phyloP scores from a whole-genome alignment of 2,113 vertebrate genomes.

The Serinus canaria region DNA sequence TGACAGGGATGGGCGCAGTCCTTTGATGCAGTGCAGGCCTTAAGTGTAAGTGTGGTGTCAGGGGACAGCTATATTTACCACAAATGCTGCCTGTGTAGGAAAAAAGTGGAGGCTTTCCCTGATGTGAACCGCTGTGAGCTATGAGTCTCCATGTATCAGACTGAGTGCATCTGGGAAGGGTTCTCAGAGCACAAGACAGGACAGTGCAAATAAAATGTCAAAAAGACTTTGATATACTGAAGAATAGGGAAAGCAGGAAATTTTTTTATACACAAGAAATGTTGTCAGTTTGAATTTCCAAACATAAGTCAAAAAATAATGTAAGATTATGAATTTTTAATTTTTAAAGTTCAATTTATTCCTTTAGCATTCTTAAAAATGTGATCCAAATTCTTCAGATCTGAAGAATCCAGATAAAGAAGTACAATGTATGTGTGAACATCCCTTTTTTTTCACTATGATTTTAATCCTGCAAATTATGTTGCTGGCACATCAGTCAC shows the following conservation, averaged over 20 bases:
- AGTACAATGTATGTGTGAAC: not conserved
- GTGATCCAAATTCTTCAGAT: not conserved
- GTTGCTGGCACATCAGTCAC: not conserved
- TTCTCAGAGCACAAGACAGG: not conserved
- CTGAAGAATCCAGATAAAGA: not conserved
- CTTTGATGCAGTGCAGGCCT: not conserved
- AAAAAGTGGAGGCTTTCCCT: not conserved
- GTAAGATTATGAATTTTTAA: not conserved
- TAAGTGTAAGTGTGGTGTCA: not conserved
- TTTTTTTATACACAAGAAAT: not conserved
- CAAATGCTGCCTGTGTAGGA: not conserved
- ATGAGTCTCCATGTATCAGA: rapidly evolving
- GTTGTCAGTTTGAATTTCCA: not conserved
- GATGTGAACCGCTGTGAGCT: not conserved
- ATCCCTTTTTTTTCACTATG: not conserved
- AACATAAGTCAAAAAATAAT: not conserved
- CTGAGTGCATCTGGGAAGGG: not conserved
- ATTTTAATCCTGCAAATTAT: not conserved
- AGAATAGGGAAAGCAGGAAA: not conserved
- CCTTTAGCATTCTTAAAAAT: not conserved
- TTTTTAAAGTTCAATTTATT: not conserved
- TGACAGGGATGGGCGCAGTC: not conserved
- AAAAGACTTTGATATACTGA: not conserved
- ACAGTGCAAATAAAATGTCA: not conserved
- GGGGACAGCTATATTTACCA: not conserved